These are phyloP conservation scores for Saguinus imperator DNA, from an alignment of 2,113 vertebrate genomes.

Conservation along the genomic window DNA sequence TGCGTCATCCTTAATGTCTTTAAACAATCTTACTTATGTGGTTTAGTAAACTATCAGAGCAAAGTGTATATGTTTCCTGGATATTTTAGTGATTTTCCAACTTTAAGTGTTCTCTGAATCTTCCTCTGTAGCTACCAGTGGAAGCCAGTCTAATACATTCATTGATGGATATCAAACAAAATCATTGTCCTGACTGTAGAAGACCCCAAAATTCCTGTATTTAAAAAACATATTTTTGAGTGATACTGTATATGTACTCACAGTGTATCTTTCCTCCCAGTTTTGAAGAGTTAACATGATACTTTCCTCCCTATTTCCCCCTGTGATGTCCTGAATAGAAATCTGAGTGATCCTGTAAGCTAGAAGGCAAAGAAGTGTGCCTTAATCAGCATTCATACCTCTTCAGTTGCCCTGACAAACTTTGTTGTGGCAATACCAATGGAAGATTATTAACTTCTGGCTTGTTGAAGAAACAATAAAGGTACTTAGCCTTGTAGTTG, in stretches of 20 bases:
- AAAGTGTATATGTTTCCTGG: constrained; percentile 11
- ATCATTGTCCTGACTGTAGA: constrained; percentile 46
- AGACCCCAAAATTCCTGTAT: background rate
- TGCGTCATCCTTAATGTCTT: constrained; percentile 24
- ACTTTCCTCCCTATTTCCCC: background rate
- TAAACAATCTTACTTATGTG: constrained; percentile 54
- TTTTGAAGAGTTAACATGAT: constrained; percentile 39
- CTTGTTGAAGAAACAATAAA: constrained; percentile 21
- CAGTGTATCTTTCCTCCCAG: background rate
- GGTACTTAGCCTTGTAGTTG: background rate
- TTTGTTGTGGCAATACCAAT: background rate
- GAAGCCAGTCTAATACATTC: constrained; percentile 36
- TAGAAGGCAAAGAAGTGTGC: background rate
- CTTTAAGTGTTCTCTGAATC: constrained; percentile 49
- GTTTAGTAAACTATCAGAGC: constrained; percentile 51
- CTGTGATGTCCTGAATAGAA: constrained; percentile 7
- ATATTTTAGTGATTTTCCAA: constrained; percentile 55
- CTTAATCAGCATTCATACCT: background rate
- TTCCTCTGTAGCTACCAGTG: constrained; percentile 10
- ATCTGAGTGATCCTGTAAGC: background rate
- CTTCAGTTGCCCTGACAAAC: constrained; percentile 27
- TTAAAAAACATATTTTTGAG: background rate
- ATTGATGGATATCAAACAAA: constrained; percentile 49
- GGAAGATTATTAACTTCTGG: constrained; percentile 26
- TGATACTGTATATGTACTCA: constrained; percentile 30